phyloP scores from a whole-genome alignment of 1,140 invertebrate genomes.

The Zaprionus lachaisei region DNA sequence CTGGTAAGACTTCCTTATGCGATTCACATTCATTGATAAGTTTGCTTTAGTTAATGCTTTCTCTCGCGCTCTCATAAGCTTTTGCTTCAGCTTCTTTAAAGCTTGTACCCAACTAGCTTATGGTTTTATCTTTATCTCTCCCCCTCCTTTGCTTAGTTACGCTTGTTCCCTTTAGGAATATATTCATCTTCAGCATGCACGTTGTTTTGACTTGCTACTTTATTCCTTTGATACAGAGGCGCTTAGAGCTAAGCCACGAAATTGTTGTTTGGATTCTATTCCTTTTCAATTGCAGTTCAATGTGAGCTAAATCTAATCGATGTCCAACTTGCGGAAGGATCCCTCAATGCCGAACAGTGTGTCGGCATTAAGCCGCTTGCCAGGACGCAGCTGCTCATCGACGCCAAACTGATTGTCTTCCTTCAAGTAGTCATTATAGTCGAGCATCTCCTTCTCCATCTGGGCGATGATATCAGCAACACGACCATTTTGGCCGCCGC shows the following conservation, averaged over 20 bases:
- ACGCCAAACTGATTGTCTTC: conserved; percentile 85
- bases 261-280: conserved; percentile 5
- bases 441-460: conserved; percentile 85
- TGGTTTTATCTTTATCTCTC: not conserved
- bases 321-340: conserved; percentile 85
- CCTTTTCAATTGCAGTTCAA: conserved; percentile 22
- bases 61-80: not conserved
- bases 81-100: not conserved
- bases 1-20: not conserved
- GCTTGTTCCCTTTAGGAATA: not conserved
- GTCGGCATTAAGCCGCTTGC: conserved; percentile 84
- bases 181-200: not conserved
- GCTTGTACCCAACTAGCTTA: not conserved
- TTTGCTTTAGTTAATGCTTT: not conserved
- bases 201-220: conserved; percentile 19
- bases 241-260: conserved; percentile 25
- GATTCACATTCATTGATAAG: conserved; percentile 11
- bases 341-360: conserved; percentile 87
- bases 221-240: conserved; percentile 19
- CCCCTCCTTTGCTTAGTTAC: not conserved
- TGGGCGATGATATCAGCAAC: conserved; percentile 84
- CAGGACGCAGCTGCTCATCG: conserved; percentile 86
- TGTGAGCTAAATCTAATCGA: conserved; percentile 61
- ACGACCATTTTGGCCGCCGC: conserved; percentile 85
- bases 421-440: conserved; percentile 84